Conservation (phyloP, 2,113 vertebrate species). For the Corydoras maculifer region DNA sequence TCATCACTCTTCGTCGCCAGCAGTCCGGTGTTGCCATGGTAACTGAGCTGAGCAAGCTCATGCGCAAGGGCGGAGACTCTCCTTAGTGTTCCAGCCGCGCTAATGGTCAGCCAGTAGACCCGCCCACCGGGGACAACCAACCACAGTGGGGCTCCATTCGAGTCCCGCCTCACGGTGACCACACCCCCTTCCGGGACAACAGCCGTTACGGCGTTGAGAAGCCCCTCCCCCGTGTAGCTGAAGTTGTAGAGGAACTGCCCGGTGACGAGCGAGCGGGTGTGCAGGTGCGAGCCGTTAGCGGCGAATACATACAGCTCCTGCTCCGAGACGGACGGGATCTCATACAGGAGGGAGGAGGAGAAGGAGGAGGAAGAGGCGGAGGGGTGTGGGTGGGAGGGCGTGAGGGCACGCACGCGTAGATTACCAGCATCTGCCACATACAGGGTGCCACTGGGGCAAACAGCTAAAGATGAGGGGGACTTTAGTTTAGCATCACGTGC, state of each 20-base stretch:
- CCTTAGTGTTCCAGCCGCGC: slow-evolving; percentile 79
- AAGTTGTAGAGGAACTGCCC: slow-evolving; percentile 84
- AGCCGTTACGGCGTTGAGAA: slow-evolving; percentile 59
- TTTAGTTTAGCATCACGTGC: slow-evolving; percentile 83
- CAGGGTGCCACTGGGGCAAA: slow-evolving; percentile 76
- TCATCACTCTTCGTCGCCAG: slow-evolving; percentile 83
- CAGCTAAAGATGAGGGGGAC: slow-evolving; percentile 76
- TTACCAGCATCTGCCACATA: slow-evolving; percentile 82
- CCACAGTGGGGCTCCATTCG: slow-evolving; percentile 79
- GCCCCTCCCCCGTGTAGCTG: slow-evolving; percentile 73
- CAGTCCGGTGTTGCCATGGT: slow-evolving; percentile 80
- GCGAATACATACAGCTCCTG: slow-evolving; percentile 85
- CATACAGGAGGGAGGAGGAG: slow-evolving; percentile 61
- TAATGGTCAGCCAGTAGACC: slow-evolving; percentile 83
- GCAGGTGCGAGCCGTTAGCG: slow-evolving; percentile 77
- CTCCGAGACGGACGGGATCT: slow-evolving; percentile 78
- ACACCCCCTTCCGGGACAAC: slow-evolving; percentile 72
- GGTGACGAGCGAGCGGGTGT: slow-evolving; percentile 80
- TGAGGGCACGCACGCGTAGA: slow-evolving; percentile 75
- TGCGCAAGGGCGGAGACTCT: slow-evolving; percentile 81
- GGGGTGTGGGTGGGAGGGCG: slow-evolving; percentile 69
- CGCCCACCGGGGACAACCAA: slow-evolving; percentile 78
- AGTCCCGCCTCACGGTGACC: slow-evolving; percentile 77
- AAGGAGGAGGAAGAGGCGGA: slow-evolving; percentile 69
- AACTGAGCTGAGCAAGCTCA: slow-evolving; percentile 81